Percentiles rank a stretch among this genome's conserved stretches.
phyloP scores from a whole-genome alignment of 2,113 vertebrate species.

The Corynorhinus townsendii region DNA sequence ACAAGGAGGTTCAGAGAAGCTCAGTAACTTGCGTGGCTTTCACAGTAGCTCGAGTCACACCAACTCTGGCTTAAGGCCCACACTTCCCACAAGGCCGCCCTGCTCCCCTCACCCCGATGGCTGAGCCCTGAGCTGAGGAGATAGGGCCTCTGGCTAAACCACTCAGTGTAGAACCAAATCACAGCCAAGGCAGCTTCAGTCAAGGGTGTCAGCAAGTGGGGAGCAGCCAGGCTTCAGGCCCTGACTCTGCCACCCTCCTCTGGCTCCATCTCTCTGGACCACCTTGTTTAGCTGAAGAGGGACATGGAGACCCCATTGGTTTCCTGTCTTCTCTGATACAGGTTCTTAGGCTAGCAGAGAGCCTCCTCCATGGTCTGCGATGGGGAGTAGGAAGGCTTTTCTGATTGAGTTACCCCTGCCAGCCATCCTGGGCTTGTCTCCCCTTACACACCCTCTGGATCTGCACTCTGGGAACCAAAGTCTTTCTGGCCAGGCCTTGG shows the following conservation, averaged over 20 bases:
- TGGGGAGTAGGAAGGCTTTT: not conserved
- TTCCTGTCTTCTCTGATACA: not conserved
- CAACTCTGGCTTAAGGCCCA: not conserved
- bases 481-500: not conserved
- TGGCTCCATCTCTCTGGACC: not conserved
- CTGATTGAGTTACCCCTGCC: not conserved
- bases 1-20: not conserved
- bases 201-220: not conserved
- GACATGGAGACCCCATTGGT: not conserved
- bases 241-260: not conserved
- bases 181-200: not conserved
- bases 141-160: not conserved
- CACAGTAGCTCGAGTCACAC: not conserved
- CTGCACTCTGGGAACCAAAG: not conserved
- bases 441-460: not conserved
- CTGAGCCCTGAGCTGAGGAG: not conserved
- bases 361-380: fast-evolving
- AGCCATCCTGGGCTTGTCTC: not conserved
- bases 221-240: not conserved
- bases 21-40: not conserved
- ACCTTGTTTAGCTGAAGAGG: not conserved
- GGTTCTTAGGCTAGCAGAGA: not conserved
- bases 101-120: fast-evolving
- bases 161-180: not conserved
- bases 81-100: not conserved